phyloP scores from a whole-genome alignment of 1,140 invertebrate species.

The Monochamus saltuarius region DNA sequence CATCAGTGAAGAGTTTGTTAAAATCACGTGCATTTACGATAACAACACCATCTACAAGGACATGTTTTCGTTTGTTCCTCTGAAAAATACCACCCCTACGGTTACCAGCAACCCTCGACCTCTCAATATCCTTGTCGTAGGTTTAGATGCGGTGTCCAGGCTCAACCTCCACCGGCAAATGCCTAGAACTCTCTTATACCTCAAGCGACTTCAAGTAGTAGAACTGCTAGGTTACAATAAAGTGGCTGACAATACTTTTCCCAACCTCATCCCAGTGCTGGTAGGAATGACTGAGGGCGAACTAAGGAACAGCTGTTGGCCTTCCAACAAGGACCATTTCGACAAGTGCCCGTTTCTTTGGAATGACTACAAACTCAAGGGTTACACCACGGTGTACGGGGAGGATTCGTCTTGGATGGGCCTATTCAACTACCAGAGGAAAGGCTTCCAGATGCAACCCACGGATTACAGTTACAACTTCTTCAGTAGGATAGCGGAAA shows the following conservation, averaged over 20 bases:
- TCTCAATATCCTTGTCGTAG: conserved; percentile 75
- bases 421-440: conserved; percentile 79
- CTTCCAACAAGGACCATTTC: conserved; percentile 53
- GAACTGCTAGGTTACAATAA: conserved; percentile 80
- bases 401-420: conserved; percentile 76
- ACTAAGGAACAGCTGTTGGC: conserved; percentile 63
- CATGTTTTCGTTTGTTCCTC: conserved; percentile 67
- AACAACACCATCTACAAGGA: conserved; percentile 62
- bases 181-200: conserved; percentile 65
- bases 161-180: conserved; percentile 83
- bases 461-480: conserved; percentile 81
- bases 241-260: conserved; percentile 81
- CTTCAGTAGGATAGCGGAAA: conserved; percentile 67
- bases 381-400: conserved; percentile 77
- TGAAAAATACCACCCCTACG: conserved; percentile 48
- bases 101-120: conserved; percentile 27
- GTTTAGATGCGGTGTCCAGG: conserved; percentile 82
- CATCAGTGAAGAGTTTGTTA: conserved; percentile 62
- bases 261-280: conserved; percentile 74
- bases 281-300: conserved; percentile 65
- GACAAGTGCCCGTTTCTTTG: conserved; percentile 79
- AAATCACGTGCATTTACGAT: conserved; percentile 60
- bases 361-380: conserved; percentile 69
- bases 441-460: conserved; percentile 75
- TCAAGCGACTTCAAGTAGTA: conserved; percentile 63